phyloP scores from a whole-genome alignment of 2,888 invertebrate genomes.

The Eristalis tenax region DNA sequence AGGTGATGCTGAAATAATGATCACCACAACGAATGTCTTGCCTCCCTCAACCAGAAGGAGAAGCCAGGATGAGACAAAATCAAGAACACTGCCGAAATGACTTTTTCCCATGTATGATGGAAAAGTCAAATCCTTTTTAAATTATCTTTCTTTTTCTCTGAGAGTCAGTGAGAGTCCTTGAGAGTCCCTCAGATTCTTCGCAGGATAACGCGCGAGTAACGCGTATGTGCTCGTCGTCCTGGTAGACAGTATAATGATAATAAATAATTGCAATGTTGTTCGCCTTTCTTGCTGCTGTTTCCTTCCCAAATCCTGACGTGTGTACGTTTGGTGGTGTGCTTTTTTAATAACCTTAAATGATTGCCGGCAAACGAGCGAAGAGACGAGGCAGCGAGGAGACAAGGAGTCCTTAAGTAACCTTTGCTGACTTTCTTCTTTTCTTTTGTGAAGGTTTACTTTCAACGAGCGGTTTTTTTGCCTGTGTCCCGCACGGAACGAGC shows the following conservation, averaged over 20 bases:
- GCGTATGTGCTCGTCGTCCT: neutral
- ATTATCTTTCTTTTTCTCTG: constrained; percentile 35
- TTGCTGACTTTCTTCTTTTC: constrained; percentile 40
- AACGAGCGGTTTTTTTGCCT: neutral
- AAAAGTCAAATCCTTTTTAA: constrained; percentile 60
- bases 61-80: neutral
- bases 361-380: constrained; percentile 15
- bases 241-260: constrained; percentile 50
- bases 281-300: constrained; percentile 19
- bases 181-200: constrained; percentile 30
- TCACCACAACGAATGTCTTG: constrained; percentile 14
- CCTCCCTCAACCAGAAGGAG: neutral
- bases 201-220: constrained; percentile 38
- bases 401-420: constrained; percentile 53
- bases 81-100: constrained; percentile 19
- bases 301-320: neutral
- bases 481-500: constrained; percentile 3
- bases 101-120: constrained; percentile 13
- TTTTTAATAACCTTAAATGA: constrained; percentile 63
- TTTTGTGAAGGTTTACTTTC: constrained; percentile 16
- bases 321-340: constrained; percentile 3
- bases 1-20: constrained; percentile 56
- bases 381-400: neutral
- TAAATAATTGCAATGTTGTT: constrained; percentile 64
- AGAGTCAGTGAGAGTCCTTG: neutral